These are phyloP conservation scores for Marmota flaviventris DNA, from an alignment of 2,113 vertebrate species.

Conservation along the genomic window DNA sequence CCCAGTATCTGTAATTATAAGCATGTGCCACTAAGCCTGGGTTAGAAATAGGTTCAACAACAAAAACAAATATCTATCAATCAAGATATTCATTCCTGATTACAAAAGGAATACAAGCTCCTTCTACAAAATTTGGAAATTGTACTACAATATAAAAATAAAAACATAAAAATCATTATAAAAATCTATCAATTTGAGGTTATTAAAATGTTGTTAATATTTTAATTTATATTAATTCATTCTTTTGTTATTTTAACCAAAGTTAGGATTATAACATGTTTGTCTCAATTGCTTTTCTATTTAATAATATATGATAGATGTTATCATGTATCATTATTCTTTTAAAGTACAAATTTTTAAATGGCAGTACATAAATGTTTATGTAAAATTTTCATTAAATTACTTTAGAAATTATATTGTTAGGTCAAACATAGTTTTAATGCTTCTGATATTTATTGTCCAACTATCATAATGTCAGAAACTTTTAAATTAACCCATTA, in stretches of 20 bases:
- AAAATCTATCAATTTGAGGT: slow-evolving; percentile 40
- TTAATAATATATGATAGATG: background rate
- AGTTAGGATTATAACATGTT: background rate
- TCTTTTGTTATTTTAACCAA: slow-evolving; percentile 48
- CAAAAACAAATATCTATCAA: background rate
- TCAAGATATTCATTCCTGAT: background rate
- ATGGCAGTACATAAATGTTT: background rate
- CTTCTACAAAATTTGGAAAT: background rate
- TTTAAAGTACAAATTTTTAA: background rate
- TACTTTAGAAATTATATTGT: background rate
- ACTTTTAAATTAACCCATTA: slow-evolving; percentile 11
- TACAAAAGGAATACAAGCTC: slow-evolving; percentile 18
- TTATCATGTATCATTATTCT: slow-evolving; percentile 23
- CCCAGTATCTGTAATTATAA: too few species aligned
- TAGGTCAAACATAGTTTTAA: background rate
- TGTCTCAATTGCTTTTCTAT: background rate
- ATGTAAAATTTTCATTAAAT: background rate
- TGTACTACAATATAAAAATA: background rate
- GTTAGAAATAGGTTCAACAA: background rate
- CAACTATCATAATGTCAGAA: background rate
- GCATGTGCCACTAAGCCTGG: background rate
- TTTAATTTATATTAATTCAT: background rate
- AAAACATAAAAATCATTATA: slow-evolving; percentile 22
- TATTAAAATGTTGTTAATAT: slow-evolving; percentile 1
- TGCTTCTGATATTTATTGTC: slow-evolving; percentile 5